Base-by-base conservation (phyloP, 2,888 invertebrate genomes). In the Exocentrus adspersus region DNA sequence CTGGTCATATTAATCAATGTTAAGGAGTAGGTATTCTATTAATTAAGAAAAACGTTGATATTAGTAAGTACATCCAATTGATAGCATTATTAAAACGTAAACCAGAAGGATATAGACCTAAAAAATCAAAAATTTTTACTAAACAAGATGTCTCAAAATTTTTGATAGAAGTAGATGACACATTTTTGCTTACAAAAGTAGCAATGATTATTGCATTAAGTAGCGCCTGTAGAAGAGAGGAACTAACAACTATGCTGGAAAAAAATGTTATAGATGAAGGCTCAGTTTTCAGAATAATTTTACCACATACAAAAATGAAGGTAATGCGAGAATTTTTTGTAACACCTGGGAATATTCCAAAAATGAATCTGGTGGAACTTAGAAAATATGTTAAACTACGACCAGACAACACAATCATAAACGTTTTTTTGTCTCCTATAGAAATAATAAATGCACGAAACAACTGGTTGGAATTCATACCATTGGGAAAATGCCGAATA, bases 71-170 rank as follows among this genome's bases (percentile, higher is more conserved):
- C 10, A 10, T 10, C 4, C 10, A 37, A 3, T 37, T 12, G n/a
- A 14, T 12, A 2, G 10, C 41, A 14, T 14, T 14, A 10, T 2
- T 7, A 37, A 3, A 10, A 10, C 41, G 2, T 2, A 37, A 37
- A 10, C 4, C 10, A 37, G 14, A 37, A 37, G 14, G 14, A 7
- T 37, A 37, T 3, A 37, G n/a, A 37, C 4, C 14, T 7, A 37
- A 37, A 37, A 37, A 37, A 14, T 9, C n/a, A 37, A 37, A 37
- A 37, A 37, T 12, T 10, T 37, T 37, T 37, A 37, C 41, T 37
- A 37, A 37, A 37, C 41, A 37, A 37, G 41, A 37, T 37, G 41
- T 37, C 41, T 7, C 41, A 37, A 37, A 37, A 37, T 37, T 37
- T 2, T 37, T 37, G 2, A 37, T 2, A 14, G 41, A 37, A 37